phyloP scores from a whole-genome alignment of 2,113 vertebrate species.

The Synchiropus splendidus region DNA sequence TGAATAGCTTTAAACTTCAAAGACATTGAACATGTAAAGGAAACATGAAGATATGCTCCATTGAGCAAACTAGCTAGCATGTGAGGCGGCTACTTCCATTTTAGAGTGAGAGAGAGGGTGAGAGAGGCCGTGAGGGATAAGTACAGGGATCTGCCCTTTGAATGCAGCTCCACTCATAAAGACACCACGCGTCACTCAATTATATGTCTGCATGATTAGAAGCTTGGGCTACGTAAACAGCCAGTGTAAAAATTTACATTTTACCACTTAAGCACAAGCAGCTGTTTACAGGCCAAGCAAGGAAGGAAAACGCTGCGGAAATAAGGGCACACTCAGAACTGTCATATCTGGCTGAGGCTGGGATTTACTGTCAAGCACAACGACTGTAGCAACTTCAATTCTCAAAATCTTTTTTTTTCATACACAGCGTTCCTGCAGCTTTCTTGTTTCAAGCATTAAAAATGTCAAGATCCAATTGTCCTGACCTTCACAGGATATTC shows the following conservation, averaged over 20 bases:
- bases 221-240: slow-evolving; percentile 72
- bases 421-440: too few species aligned
- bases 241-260: slow-evolving; percentile 72
- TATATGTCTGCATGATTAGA: slow-evolving; percentile 73
- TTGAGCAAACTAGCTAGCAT: slow-evolving; percentile 37
- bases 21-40: slow-evolving; percentile 21
- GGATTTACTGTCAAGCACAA: too few species aligned
- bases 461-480: slow-evolving; percentile 15
- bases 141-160: slow-evolving; percentile 70
- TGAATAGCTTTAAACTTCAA: too few species aligned
- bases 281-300: slow-evolving; percentile 62
- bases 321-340: neutral
- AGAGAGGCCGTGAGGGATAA: slow-evolving; percentile 59
- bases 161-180: slow-evolving; percentile 71
- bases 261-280: slow-evolving; percentile 70
- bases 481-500: slow-evolving; percentile 33
- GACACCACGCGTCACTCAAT: slow-evolving; percentile 70
- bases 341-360: slow-evolving; percentile 1
- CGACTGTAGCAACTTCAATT: too few species aligned
- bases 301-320: slow-evolving; percentile 23
- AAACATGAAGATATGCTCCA: slow-evolving; percentile 35
- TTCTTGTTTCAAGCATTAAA: too few species aligned
- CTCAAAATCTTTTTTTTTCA: too few species aligned
- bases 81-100: slow-evolving; percentile 53
- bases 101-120: slow-evolving; percentile 52